These are phyloP conservation scores for Mythimna loreyi DNA, from an alignment of 2,888 invertebrate species.

Conservation along the genomic window DNA sequence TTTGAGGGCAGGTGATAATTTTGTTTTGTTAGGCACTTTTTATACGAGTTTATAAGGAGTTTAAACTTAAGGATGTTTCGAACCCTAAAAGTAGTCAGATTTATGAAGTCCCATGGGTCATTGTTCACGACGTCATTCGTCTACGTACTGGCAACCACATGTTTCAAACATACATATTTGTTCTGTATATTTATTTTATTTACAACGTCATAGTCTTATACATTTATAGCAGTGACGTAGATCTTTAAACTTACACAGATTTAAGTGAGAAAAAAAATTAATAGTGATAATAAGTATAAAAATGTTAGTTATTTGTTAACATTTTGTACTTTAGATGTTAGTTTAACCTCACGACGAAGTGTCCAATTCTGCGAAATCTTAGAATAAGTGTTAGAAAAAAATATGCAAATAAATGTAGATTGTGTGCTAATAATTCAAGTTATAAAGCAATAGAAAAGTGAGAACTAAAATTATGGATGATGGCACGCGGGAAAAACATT, in stretches of 20 bases:
- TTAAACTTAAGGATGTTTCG: constrained; percentile 23
- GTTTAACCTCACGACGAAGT: constrained; percentile 39
- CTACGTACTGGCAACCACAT: constrained; percentile 74
- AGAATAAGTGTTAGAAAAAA: constrained; percentile 27
- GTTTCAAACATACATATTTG: constrained; percentile 73
- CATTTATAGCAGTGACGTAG: constrained; percentile 70
- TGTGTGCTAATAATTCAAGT: constrained; percentile 51
- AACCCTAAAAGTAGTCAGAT: background rate
- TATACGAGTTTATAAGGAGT: constrained; percentile 8
- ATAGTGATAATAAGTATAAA: constrained; percentile 29
- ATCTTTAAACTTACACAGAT: constrained; percentile 19
- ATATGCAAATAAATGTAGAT: constrained; percentile 56
- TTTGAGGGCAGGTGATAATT: constrained; percentile 59
- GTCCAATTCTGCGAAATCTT: constrained; percentile 34
- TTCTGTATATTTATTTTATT: constrained; percentile 73
- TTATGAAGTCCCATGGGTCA: constrained; percentile 54
- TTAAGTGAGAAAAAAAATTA: constrained; percentile 17
- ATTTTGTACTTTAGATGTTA: constrained; percentile 36
- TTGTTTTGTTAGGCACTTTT: constrained; percentile 8
- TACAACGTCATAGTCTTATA: constrained; percentile 72
- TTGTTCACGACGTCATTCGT: constrained; percentile 67
- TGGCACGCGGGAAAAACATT: constrained; percentile 27
- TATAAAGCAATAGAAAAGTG: constrained; percentile 34
- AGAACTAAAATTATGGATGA: constrained; percentile 26
- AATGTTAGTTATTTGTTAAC: constrained; percentile 33